phyloP scores from a whole-genome alignment of 2,888 invertebrate species.

The Microdon myrmicae region DNA sequence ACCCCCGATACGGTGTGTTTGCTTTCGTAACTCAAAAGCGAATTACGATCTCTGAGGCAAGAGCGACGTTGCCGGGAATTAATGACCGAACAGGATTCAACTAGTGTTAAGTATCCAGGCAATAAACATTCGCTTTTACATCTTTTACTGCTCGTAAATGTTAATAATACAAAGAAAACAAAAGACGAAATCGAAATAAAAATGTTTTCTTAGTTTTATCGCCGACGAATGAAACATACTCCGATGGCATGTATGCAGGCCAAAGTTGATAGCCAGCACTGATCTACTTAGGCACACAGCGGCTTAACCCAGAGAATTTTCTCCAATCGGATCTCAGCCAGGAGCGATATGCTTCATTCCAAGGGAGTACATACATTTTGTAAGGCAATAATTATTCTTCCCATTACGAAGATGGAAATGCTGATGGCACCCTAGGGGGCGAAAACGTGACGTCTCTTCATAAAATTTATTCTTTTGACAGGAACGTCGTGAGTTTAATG shows the following conservation, averaged over 20 bases:
- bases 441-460: neutral
- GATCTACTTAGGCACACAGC: slow-evolving; percentile 14
- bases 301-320: slow-evolving; percentile 7
- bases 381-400: slow-evolving; percentile 10
- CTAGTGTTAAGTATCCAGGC: slow-evolving; percentile 38
- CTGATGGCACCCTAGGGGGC: too few species aligned
- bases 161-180: slow-evolving; percentile 26
- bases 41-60: slow-evolving; percentile 26
- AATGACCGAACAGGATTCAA: slow-evolving; percentile 40
- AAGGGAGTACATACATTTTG: too few species aligned
- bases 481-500: slow-evolving; percentile 19
- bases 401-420: neutral
- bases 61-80: slow-evolving; percentile 12
- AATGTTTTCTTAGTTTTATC: slow-evolving; percentile 26
- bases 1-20: neutral
- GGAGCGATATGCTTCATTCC: neutral
- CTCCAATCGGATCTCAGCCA: slow-evolving; percentile 16
- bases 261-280: slow-evolving; percentile 17
- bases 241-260: neutral
- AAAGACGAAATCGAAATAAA: neutral
- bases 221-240: slow-evolving; percentile 14
- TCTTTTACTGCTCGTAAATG: slow-evolving; percentile 41
- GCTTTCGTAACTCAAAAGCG: slow-evolving; percentile 11
- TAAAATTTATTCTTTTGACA: slow-evolving; percentile 22
- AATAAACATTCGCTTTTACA: slow-evolving; percentile 31